phyloP scores from a whole-genome alignment of 2,113 vertebrate genomes.

The Micronisus gabar region DNA sequence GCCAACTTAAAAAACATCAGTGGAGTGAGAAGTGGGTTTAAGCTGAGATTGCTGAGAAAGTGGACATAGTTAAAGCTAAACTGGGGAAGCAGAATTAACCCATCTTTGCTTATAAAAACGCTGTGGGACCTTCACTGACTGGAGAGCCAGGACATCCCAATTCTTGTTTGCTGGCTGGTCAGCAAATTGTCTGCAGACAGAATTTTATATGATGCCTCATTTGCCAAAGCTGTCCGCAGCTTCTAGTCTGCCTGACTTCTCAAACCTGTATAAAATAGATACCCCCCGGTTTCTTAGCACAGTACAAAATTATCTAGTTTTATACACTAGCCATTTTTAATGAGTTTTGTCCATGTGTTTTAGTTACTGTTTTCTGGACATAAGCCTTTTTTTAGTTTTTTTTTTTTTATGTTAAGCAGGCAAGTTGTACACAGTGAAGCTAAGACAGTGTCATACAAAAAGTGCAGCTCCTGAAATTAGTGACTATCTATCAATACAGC shows the following conservation, averaged over 20 bases:
- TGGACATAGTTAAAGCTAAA: background rate
- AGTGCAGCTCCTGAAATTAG: background rate
- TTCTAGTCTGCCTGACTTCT: background rate
- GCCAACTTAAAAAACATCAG: background rate
- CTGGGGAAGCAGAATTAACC: background rate
- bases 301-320: background rate
- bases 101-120: background rate
- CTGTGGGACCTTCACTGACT: background rate
- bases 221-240: background rate
- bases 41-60: background rate
- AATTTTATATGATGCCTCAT: background rate
- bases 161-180: background rate
- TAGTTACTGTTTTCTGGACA: background rate
- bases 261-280: background rate
- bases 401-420: background rate
- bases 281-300: background rate
- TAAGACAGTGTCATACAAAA: background rate
- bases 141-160: background rate
- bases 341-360: background rate
- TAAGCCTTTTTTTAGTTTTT: background rate
- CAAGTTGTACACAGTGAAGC: background rate
- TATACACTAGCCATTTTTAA: background rate
- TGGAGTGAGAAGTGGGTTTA: background rate
- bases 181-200: background rate
- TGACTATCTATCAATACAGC: background rate